phyloP scores from a whole-genome alignment of 1,140 invertebrate genomes.

The Aplysia californica region DNA sequence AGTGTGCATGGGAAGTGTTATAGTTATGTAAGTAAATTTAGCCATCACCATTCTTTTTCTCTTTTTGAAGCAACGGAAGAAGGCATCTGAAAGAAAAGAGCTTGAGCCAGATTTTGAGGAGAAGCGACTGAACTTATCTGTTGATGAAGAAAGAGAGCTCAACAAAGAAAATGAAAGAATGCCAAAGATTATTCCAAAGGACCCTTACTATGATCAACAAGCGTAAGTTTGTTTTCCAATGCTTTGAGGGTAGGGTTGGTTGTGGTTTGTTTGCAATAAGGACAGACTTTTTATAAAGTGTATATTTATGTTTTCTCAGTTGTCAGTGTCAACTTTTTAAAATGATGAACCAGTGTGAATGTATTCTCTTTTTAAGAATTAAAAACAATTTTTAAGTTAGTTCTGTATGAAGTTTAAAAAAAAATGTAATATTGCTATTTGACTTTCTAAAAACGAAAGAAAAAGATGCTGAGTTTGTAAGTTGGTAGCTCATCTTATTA shows the following conservation, averaged over 20 bases:
- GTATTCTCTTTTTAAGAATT: neutral
- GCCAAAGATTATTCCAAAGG: conserved; percentile 40
- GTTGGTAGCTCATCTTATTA: no score
- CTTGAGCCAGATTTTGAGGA: conserved; percentile 97
- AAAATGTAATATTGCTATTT: neutral
- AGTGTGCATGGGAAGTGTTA: no score
- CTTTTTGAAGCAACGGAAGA: conserved; percentile 78
- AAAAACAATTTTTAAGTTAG: neutral
- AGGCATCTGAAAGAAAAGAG: conserved; percentile 92
- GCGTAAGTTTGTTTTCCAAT: conserved; percentile 4
- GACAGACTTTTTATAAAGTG: no score
- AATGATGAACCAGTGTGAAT: neutral
- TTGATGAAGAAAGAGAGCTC: conserved; percentile 77
- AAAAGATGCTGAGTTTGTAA: no score
- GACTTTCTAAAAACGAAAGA: no score
- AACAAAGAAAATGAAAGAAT: conserved; percentile 89
- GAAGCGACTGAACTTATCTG: conserved; percentile 91
- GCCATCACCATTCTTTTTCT: neutral
- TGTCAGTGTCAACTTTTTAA: neutral
- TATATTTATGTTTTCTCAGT: no score
- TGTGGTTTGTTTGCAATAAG: no score
- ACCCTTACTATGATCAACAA: conserved; percentile 56
- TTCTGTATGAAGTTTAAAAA: neutral
- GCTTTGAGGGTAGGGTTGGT: neutral
- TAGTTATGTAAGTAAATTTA: no score